These are phyloP conservation scores for Emmelina monodactyla DNA, from an alignment of 2,888 invertebrate species.

Conservation along the genomic window DNA sequence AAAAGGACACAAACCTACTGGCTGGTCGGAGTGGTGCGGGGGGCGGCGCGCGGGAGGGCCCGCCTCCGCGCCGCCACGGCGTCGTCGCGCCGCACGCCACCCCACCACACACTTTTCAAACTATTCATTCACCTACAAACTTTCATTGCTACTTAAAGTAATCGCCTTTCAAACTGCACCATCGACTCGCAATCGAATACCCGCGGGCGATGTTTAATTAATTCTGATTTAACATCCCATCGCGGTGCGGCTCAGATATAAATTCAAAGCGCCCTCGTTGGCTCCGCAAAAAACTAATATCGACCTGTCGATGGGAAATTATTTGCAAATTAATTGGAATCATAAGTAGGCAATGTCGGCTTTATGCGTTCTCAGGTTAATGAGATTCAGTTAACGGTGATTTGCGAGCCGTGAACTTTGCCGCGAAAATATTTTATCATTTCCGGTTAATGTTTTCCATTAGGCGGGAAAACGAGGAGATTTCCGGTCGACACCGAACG, in stretches of 20 bases:
- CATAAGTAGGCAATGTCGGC: too few relatives aligned
- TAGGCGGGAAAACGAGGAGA: not conserved
- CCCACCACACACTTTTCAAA: conserved; percentile 26
- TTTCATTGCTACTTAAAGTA: conserved; percentile 1
- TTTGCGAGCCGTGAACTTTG: not conserved
- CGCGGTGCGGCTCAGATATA: too few relatives aligned
- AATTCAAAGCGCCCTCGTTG: too few relatives aligned
- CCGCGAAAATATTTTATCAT: conserved; percentile 1
- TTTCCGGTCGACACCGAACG: too few relatives aligned
- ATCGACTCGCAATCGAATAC: not conserved
- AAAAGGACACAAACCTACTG: conserved; percentile 68
- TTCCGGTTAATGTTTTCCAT: conserved; percentile 1
- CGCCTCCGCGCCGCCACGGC: conserved; percentile 58
- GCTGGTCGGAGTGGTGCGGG: conserved; percentile 53
- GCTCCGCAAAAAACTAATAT: too few relatives aligned
- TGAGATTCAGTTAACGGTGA: conserved; percentile 1
- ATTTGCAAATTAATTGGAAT: too few relatives aligned
- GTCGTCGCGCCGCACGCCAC: conserved; percentile 37
- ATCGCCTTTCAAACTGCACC: conserved; percentile 1
- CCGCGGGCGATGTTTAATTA: too few relatives aligned
- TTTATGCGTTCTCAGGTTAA: not conserved
- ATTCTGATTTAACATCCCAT: too few relatives aligned
- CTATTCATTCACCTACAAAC: conserved; percentile 18
- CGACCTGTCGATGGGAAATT: too few relatives aligned
- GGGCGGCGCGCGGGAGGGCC: conserved; percentile 36